These are phyloP conservation scores for Erpornis zantholeuca DNA, from an alignment of 2,113 vertebrate species.

Conservation along the genomic window DNA sequence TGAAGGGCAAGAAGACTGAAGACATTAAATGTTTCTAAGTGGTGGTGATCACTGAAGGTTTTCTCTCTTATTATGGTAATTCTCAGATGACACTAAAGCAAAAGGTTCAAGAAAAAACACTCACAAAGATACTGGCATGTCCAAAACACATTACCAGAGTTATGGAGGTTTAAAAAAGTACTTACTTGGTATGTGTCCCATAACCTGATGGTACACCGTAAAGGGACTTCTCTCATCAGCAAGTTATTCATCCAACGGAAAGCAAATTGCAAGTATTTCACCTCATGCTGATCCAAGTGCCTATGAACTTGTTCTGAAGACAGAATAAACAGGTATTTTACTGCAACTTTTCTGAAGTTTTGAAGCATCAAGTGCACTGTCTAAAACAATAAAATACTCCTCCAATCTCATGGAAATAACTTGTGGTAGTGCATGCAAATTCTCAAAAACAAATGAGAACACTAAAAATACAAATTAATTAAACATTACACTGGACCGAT, in stretches of 20 bases:
- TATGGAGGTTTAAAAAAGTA: not conserved
- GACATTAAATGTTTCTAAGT: not conserved
- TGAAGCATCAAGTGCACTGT: not conserved
- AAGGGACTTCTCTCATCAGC: constrained; percentile 92
- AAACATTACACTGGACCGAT: not conserved
- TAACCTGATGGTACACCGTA: constrained; percentile 88
- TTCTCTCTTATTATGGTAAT: not conserved
- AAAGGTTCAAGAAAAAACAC: not conserved
- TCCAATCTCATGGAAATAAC: not conserved
- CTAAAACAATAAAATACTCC: not conserved
- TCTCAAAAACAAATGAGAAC: not conserved
- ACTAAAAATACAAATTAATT: not conserved
- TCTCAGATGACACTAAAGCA: not conserved
- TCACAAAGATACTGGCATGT: not conserved
- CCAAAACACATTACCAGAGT: not conserved
- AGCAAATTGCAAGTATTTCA: constrained; percentile 95
- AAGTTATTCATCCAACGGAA: constrained; percentile 99
- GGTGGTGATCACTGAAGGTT: not conserved
- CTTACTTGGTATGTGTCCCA: constrained; percentile 98
- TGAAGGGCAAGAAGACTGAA: not conserved
- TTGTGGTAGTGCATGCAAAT: not conserved
- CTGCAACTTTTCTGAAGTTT: not conserved
- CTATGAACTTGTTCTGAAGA: constrained; percentile 86
- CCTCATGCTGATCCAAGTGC: constrained; percentile 93
- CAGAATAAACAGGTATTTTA: constrained; percentile 34